phyloP scores from a whole-genome alignment of 2,113 vertebrate genomes.

The Chrysochloris asiatica region DNA sequence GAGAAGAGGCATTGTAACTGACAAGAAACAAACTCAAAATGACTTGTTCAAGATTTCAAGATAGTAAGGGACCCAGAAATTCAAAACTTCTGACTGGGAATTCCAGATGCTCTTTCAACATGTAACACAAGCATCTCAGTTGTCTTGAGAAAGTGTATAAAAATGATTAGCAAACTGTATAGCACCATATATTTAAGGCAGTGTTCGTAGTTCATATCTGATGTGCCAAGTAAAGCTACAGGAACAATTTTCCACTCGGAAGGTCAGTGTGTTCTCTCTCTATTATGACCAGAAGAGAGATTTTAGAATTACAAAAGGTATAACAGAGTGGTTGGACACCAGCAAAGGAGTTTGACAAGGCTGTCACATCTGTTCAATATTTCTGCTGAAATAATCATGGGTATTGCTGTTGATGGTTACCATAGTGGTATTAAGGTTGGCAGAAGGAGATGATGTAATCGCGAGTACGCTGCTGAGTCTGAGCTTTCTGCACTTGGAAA shows the following conservation, averaged over 20 bases:
- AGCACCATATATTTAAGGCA: neutral
- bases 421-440: conserved; percentile 88
- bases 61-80: neutral
- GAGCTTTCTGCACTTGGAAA: conserved; percentile 79
- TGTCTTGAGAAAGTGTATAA: conserved; percentile 14
- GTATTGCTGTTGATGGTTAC: conserved; percentile 87
- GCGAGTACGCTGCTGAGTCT: conserved; percentile 83
- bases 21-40: conserved; percentile 6
- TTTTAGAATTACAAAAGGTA: conserved; percentile 84
- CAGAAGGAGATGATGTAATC: conserved; percentile 89
- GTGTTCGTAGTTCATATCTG: neutral
- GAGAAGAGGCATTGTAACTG: neutral
- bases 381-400: conserved; percentile 85
- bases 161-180: neutral
- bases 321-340: conserved; percentile 85
- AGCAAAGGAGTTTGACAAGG: conserved; percentile 87
- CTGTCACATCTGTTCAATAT: conserved; percentile 89
- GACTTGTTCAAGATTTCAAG: neutral
- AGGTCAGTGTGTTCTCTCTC: conserved; percentile 68
- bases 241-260: conserved; percentile 33
- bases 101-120: neutral
- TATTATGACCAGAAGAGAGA: conserved; percentile 79
- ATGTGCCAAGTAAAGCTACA: neutral
- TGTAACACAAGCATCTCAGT: neutral
- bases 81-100: neutral